Evolutionary conservation across 2,888 invertebrate species (phyloP), one percentile per base, ranked within the genome.

Genomic region (Dilophus febrilis): DNA sequence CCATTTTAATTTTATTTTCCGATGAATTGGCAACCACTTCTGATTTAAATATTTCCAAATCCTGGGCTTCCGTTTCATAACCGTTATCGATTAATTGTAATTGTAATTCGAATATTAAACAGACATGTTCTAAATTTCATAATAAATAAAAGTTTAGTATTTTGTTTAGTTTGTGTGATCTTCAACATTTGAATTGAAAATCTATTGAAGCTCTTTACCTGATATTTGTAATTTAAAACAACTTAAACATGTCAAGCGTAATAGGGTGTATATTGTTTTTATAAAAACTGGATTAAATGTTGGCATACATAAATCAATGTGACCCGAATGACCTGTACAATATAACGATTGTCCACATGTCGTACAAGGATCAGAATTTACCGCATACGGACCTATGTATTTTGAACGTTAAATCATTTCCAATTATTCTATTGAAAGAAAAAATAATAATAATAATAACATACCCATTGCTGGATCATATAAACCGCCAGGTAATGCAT

Each of bases 251-350:
- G 74, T 70, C 2, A 78, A 64, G 45, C 72, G 70, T 38, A 87
- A 65, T 8, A 88, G 57, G 2, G 67, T 70, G 40, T 70, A 72
- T 14, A 94, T 66, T 26, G 74, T 68, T 52, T 77, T 78, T 45
- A 83, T 77, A 53, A 90, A 88, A 35, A 97, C 55, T 0, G 97
- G 95, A 67, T 97, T 95, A 42, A 86, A 77, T 0, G 90, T 83
- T 0, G 88, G 77, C 11, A 94, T 63, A 0, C 88, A 86, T 2
- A 98, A 65, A 47, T 84, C 82, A 45, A 98, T 91, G 55, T 94
- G 88, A 0, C 97, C 97, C 60, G 90, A 79, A 62, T 98, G 98
- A 0, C 98, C 98, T 0, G 82, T 75, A 55, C 95, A 95, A 45
- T 71, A 65, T 7, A 68, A 55, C 14, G 68, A 69, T 47, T 74